A percentile compares a stretch with the other conserved stretches of the same genome.
phyloP scores from a whole-genome alignment of 2,113 vertebrate species.

The Amazona guildingii region DNA sequence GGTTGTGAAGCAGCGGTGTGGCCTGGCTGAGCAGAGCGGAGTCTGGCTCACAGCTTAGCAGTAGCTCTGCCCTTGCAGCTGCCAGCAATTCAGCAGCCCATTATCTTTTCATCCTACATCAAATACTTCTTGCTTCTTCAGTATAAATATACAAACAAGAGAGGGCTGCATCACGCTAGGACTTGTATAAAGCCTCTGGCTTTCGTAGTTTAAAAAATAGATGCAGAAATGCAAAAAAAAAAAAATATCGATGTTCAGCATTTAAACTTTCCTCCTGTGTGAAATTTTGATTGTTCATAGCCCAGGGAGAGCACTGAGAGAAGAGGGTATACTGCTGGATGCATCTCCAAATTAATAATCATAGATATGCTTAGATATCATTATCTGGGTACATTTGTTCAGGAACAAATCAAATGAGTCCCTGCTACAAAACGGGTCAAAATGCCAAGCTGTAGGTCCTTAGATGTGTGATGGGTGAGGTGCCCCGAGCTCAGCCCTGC shows the following conservation, averaged over 20 bases:
- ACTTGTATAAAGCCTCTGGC: neutral
- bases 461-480: fast-evolving
- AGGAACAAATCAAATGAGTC: neutral
- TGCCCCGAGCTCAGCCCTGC: neutral
- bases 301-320: neutral
- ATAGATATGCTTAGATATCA: fast-evolving
- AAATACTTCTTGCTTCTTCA: neutral
- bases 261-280: neutral
- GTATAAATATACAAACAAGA: neutral
- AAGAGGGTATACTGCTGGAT: neutral
- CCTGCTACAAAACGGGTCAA: fast-evolving
- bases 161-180: neutral
- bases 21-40: neutral
- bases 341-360: neutral
- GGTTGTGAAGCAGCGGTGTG: neutral
- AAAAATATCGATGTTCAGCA: fast-evolving
- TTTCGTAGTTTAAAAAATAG: neutral
- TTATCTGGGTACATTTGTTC: neutral
- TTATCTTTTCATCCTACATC: neutral
- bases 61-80: neutral
- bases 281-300: neutral
- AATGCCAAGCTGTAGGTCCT: fast-evolving
- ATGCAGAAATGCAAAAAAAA: neutral
- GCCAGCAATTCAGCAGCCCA: neutral
- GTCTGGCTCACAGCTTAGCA: neutral